phyloP scores from a whole-genome alignment of 2,797 vertebrate species.

The Microctenopoma stevenorrisi region DNA sequence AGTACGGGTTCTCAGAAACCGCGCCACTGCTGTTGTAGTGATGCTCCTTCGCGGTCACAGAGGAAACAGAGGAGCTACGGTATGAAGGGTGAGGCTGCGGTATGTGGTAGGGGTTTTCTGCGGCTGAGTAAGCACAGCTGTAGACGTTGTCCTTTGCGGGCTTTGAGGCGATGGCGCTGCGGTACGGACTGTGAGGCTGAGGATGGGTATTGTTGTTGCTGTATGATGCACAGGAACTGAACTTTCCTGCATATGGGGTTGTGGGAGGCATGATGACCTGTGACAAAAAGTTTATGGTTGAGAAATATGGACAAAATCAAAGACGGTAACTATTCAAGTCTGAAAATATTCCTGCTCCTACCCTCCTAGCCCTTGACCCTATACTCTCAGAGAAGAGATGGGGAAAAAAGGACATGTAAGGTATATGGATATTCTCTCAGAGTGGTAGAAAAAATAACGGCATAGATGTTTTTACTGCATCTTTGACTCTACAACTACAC shows the following conservation, averaged over 20 bases:
- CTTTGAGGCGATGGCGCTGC: constrained; percentile 40
- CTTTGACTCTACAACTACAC: background rate
- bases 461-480: background rate
- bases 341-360: too few species aligned
- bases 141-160: constrained; percentile 58
- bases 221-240: constrained; percentile 86
- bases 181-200: constrained; percentile 72
- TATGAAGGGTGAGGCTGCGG: constrained; percentile 67
- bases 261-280: constrained; percentile 93
- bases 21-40: constrained; percentile 53
- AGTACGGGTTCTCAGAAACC: constrained; percentile 68
- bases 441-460: too few species aligned
- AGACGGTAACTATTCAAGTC: too few species aligned
- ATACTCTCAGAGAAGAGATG: too few species aligned
- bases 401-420: background rate
- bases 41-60: constrained; percentile 51
- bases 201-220: constrained; percentile 76
- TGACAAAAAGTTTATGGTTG: too few species aligned
- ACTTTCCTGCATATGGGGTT: constrained; percentile 91
- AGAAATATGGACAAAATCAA: background rate
- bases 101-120: constrained; percentile 76
- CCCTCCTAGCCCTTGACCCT: too few species aligned
- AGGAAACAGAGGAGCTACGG: constrained; percentile 63
- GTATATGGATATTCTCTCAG: background rate
- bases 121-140: constrained; percentile 40